Evolutionary conservation across 2,113 vertebrate species (phyloP).

Genomic region (Pelvicachromis taeniatus): DNA sequence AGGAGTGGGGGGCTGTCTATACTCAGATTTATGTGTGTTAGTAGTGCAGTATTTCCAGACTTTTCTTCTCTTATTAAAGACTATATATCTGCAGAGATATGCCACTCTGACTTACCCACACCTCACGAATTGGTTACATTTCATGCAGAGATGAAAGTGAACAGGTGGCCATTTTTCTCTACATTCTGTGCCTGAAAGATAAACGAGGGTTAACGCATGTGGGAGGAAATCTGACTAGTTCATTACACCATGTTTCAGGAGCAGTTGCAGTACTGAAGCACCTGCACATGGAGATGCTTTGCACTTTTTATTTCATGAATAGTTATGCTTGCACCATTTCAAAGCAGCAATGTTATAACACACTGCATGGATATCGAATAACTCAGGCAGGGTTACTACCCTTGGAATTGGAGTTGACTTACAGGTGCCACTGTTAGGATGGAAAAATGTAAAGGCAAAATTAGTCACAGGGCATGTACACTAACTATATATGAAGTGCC

Average conservation of each 20-base stretch:
- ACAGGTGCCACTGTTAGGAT: background rate
- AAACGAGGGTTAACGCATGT: constrained; percentile 41
- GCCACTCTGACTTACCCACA: background rate
- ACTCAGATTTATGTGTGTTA: background rate
- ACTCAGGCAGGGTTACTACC: background rate
- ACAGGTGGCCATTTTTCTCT: constrained; percentile 50
- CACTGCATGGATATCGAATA: background rate
- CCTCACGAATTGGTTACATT: constrained; percentile 41
- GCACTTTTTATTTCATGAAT: background rate
- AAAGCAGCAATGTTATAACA: background rate
- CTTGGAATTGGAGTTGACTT: background rate
- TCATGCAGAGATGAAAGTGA: constrained; percentile 32
- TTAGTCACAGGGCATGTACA: background rate
- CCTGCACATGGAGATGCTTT: background rate
- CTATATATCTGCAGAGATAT: background rate
- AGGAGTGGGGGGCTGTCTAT: background rate
- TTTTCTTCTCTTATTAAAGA: background rate
- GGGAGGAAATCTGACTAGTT: constrained; percentile 38
- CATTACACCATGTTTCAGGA: constrained; percentile 2
- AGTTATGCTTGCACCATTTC: background rate
- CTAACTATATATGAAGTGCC: background rate
- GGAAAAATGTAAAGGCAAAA: background rate
- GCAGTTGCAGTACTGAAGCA: background rate
- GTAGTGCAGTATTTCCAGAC: background rate
- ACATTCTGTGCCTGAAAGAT: constrained; percentile 42